Conservation (phyloP, 2,113 vertebrate genomes). For the Coregonus clupeaformis region DNA sequence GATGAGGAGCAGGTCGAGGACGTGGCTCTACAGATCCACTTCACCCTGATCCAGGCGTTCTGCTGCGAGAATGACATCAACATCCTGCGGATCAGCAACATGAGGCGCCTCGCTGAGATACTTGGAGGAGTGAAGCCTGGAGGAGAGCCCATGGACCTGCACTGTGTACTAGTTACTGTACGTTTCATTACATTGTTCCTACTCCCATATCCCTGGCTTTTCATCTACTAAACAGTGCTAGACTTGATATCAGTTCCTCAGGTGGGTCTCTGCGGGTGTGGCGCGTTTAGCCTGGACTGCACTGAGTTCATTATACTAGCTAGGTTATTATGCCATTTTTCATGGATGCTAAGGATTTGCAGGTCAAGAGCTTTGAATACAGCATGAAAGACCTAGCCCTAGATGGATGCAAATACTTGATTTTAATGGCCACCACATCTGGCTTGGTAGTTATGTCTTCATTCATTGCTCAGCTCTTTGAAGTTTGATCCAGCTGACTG, state of each 20-base stretch:
- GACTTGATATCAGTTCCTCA: background rate
- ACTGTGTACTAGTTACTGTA: conserved; percentile 93
- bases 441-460: background rate
- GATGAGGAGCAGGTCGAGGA: conserved; percentile 86
- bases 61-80: conserved; percentile 97
- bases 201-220: background rate
- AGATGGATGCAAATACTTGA: conserved; percentile 12
- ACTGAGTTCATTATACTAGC: background rate
- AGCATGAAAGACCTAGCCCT: conserved; percentile 18
- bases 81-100: conserved; percentile 92
- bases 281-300: background rate
- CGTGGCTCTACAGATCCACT: conserved; percentile 94
- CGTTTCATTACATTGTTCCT: conserved; percentile 49
- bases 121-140: conserved; percentile 75
- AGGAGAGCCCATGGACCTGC: conserved; percentile 86
- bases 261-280: background rate
- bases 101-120: conserved; percentile 84
- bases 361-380: background rate
- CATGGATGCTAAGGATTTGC: background rate
- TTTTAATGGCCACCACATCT: background rate
- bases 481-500: conserved; percentile 34
- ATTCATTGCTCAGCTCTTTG: conserved; percentile 28
- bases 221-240: background rate
- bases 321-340: background rate
- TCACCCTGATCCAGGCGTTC: conserved; percentile 92